Percentiles rank a stretch among this genome's conserved stretches.
phyloP scores from a whole-genome alignment of 2,888 invertebrate genomes.

The Nyleta sp. region DNA sequence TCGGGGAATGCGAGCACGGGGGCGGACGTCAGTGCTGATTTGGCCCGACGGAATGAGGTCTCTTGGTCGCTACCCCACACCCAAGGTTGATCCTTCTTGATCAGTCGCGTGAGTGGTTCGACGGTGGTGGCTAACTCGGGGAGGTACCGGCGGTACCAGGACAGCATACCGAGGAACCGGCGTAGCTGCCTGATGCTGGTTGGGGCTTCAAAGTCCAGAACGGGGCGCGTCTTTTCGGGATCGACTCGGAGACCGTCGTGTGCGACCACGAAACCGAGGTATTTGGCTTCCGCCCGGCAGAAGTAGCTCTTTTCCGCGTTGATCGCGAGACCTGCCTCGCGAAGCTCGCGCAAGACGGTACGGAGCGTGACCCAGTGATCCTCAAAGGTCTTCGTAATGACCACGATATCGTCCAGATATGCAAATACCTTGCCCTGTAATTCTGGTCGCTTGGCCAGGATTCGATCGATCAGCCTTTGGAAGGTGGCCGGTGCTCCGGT shows the following conservation, averaged over 20 bases:
- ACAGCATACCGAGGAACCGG: slow-evolving; percentile 54
- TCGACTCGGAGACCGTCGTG: slow-evolving; percentile 65
- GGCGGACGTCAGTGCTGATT: background rate
- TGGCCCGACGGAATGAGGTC: slow-evolving; percentile 16
- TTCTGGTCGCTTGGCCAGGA: slow-evolving; percentile 47
- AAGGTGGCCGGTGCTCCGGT: slow-evolving; percentile 61
- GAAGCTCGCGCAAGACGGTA: slow-evolving; percentile 23
- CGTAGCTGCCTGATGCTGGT: background rate
- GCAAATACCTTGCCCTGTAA: slow-evolving; percentile 56
- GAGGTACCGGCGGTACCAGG: slow-evolving; percentile 73
- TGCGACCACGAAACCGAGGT: slow-evolving; percentile 72
- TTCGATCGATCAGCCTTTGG: slow-evolving; percentile 63
- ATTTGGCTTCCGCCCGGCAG: slow-evolving; percentile 57
- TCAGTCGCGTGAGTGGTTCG: slow-evolving; percentile 61
- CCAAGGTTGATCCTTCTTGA: slow-evolving; percentile 37
- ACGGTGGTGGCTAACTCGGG: slow-evolving; percentile 61
- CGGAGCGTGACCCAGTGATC: slow-evolving; percentile 50
- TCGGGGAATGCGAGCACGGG: slow-evolving; percentile 36
- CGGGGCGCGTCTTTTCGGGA: slow-evolving; percentile 40
- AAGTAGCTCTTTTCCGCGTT: slow-evolving; percentile 43
- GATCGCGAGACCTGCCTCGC: slow-evolving; percentile 26
- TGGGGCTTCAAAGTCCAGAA: background rate
- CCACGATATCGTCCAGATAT: slow-evolving; percentile 43
- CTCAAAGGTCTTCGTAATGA: slow-evolving; percentile 59
- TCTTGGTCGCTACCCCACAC: slow-evolving; percentile 34